Evolutionary conservation across 2,797 vertebrate genomes (phyloP), one percentile per base, ranked within the genome.

Genomic region (Scarus forsteni): DNA sequence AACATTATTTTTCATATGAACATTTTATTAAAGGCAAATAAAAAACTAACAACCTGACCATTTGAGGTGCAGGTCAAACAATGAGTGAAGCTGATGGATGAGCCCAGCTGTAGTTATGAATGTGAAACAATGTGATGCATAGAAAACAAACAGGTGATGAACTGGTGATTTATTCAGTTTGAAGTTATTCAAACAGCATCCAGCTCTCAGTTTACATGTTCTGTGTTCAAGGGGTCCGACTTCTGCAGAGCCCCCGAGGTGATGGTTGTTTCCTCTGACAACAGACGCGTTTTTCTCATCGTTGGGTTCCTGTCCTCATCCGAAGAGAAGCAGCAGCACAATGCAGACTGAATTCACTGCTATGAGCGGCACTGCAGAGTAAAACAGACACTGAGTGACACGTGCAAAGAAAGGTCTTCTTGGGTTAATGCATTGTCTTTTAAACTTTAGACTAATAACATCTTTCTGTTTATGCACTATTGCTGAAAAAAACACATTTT

Each of bases 331-430:
- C 75, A 98, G 93, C 55, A 98, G 89, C 65, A 98, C 62, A 10
- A 98, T 98, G 14, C 95, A 96, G 72, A 97, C 16, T 0, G 96
- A 94, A 75, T 98, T 98, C 71, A 98, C 93, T 6, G 94, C 95
- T 75, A 98, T 97, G 77, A 98, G 75, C 0, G 97, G 97, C 81
- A 98, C 97, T 98, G 88, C 0, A 83, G 88, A 76, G n/a, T 7
- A 34, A 72, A 18, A 80, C 3, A 67, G 6, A 62, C 16, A 1
- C 48, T 7, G 7, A 42, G 27, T 1, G 39, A 60, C 48, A 12
- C 60, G 13, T 36, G 10, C 7, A 14, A 8, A 54, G 55, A 27
- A 15, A 13, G 14, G 34, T 12, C 34, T 27, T 39, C 9, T 10
- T n/a, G 1, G 1, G 13, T 0, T 42, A 14, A 2, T 39, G 5